Base-by-base conservation (phyloP, 1,140 invertebrate genomes). In the Drosophila sucinea region DNA sequence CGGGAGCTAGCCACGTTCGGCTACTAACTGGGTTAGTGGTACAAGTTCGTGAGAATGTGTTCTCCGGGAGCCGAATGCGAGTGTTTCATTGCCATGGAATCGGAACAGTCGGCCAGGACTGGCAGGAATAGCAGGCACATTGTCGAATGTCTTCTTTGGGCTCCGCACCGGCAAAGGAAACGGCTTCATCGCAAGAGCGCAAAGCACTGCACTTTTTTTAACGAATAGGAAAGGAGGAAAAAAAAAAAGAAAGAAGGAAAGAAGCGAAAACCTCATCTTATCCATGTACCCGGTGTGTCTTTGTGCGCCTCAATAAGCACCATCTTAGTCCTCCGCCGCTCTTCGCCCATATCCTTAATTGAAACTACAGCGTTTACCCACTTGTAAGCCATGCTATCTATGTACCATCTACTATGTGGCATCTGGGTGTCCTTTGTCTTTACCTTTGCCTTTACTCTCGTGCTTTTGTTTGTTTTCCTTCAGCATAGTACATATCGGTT, bases 11-110 rank as follows among this genome's bases (percentile, higher is more conserved):
- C 54, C 41, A 38, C 7, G 64, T 33, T 58, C 25, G 58, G 11
- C n/a, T 25, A 65, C 79, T 91, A 91, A 91, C 81, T 91, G 90
- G 90, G 90, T 91, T 91, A 91, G 73, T 91, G 90, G 84, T 91
- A 91, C 90, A 91, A 91, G 90, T 91, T 91, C 65, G 67, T 72
- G 57, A 75, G 25, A 7, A 27, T 33, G 35, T 10, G 41, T 56
- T 55, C 60, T 63, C 68, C 63, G 54, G 35, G 35, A 10, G 35
- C 2, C 35, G 35, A 63, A 64, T 65, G 67, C 64, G 73, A 51
- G 44, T 51, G 44, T 51, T 51, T 51, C 23, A 51, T 27, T 51
- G 27, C 23, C 56, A 55, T 55, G 44, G 61, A 32, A 41, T 56
- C 81, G 17, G 70, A 82, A 61, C 29, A 6, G 60, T 71, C 40